These are phyloP conservation scores for Lacerta agilis DNA, from an alignment of 2,797 vertebrate species.

Conservation along the genomic window DNA sequence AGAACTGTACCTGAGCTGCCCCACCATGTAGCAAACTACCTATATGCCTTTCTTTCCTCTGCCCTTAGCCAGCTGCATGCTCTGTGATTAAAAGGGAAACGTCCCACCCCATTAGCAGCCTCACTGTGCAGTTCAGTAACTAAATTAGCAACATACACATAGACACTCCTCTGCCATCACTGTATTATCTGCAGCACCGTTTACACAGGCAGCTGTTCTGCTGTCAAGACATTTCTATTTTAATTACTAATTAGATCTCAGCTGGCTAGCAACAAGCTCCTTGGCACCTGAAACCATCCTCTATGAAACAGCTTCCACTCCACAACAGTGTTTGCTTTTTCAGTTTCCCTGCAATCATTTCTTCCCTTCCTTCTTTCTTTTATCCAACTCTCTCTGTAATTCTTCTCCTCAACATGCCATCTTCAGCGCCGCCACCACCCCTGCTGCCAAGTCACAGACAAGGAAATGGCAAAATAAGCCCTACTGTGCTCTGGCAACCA, in stretches of 20 bases:
- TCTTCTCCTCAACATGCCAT: too few species aligned
- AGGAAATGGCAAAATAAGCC: neutral
- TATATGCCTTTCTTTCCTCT: neutral
- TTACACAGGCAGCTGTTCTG: conserved; percentile 45
- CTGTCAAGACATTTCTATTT: neutral
- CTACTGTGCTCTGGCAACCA: neutral
- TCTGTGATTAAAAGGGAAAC: conserved; percentile 34
- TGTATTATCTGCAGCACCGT: conserved; percentile 50
- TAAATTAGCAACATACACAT: conserved; percentile 49
- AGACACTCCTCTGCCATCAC: neutral
- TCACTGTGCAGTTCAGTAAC: conserved; percentile 37
- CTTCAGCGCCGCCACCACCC: neutral
- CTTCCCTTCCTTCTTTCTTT: neutral
- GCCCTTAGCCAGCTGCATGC: accelerated
- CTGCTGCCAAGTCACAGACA: neutral
- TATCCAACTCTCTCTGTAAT: neutral
- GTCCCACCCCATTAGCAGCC: conserved; percentile 46
- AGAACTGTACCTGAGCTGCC: too few species aligned
- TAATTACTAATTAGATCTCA: accelerated
- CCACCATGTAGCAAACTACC: neutral
- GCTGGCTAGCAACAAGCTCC: neutral
- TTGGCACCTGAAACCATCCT: accelerated
- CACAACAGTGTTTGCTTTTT: neutral
- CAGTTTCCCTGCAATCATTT: neutral
- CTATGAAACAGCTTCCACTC: neutral